Evolutionary conservation across 2,888 invertebrate genomes (phyloP), one percentile per base, ranked within the genome.

Genomic region (Spialia ferax): DNA sequence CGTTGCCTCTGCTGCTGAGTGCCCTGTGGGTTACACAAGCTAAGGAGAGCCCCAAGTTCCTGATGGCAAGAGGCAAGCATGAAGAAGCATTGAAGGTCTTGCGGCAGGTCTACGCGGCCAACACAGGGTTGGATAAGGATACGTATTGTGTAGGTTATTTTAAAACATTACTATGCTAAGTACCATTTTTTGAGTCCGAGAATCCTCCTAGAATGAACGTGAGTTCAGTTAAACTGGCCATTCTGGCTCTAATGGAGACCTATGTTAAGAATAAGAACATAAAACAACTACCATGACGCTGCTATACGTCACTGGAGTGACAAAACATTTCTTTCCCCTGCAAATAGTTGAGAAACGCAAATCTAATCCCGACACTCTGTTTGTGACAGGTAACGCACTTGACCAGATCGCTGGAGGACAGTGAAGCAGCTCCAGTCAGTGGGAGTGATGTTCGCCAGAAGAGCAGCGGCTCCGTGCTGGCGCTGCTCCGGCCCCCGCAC

Each of bases 41-140:
- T 13, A 96, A 97, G 0, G 97, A 98, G 85, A 97, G 97, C 78
- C 97, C 98, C 0, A 97, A 97, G 84, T 97, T 96, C 84, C 90
- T 96, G 54, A 89, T 96, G 69, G 94, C 95, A 0, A 95, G 94
- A 74, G 95, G 96, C 0, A 92, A 94, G 69, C 86, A 92, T 2
- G 87, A 94, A 0, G 92, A 95, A 68, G 96, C 97, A 0, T 76
- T 97, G 69, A 80, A 81, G 0, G 83, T 92, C 1, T 70, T 93
- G 61, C 79, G 70, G 63, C 82, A 77, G 22, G 83, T 93, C 2
- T 91, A 87, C 70, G 69, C 84, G 1, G 73, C 73, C 0, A 93
- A 93, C 61, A 87, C 78, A 4, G 86, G 90, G 0, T 42, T 77
- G 29, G 68, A 78, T 1, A 76, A 75, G 35, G 82, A 87, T 6